A percentile compares a stretch with the other conserved stretches of the same genome.
phyloP scores from a whole-genome alignment of 2,888 invertebrate genomes.

The Sialis fuliginosa region DNA sequence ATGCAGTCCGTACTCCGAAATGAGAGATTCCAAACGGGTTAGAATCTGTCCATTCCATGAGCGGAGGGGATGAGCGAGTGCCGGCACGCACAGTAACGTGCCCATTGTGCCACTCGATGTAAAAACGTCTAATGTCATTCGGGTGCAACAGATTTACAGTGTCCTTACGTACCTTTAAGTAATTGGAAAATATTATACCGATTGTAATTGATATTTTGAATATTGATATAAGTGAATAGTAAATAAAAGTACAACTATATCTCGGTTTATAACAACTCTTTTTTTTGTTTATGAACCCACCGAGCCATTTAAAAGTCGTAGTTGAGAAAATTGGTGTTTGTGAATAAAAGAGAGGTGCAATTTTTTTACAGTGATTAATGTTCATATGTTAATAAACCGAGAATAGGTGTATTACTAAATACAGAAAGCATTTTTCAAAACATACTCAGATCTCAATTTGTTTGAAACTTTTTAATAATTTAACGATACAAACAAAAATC shows the following conservation, averaged over 20 bases:
- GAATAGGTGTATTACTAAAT: not conserved
- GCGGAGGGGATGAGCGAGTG: constrained; percentile 17
- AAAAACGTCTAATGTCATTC: constrained; percentile 35
- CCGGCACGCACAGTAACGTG: constrained; percentile 31
- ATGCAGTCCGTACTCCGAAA: constrained; percentile 44
- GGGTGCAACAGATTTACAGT: constrained; percentile 38
- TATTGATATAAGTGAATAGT: no score
- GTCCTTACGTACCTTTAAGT: constrained; percentile 32
- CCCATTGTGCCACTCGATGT: constrained; percentile 38
- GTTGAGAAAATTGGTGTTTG: not conserved
- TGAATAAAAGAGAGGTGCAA: not conserved
- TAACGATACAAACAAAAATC: not conserved
- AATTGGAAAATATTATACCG: no score
- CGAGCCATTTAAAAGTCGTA: no score
- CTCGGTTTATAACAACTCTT: no score
- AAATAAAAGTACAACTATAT: no score
- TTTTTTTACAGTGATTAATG: no score
- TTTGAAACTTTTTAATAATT: no score
- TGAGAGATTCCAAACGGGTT: constrained; percentile 38
- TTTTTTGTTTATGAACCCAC: no score
- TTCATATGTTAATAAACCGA: not conserved
- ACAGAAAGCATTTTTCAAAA: constrained; percentile 10
- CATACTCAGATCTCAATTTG: no score
- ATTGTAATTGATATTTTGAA: no score
- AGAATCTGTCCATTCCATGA: constrained; percentile 42